Percentiles rank a stretch among this genome's conserved stretches.
phyloP scores from a whole-genome alignment of 2,113 vertebrate genomes.

The Penelope pileata region DNA sequence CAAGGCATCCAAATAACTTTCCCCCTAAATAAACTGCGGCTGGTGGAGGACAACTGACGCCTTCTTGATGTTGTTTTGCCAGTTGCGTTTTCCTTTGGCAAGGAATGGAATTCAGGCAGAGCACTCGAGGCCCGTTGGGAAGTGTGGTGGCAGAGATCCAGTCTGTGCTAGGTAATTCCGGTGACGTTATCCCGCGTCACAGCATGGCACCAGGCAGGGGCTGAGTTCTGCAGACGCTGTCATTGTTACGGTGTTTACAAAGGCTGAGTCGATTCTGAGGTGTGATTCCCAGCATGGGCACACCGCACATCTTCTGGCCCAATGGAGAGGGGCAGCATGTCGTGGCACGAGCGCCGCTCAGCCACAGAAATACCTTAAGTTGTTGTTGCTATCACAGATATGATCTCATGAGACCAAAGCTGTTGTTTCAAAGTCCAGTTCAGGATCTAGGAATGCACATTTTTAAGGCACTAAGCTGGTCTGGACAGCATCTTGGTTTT shows the following conservation, averaged over 20 bases:
- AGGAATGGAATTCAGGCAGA: neutral
- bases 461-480: neutral
- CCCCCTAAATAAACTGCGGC: neutral
- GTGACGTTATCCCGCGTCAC: neutral
- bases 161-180: fast-evolving
- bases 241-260: neutral
- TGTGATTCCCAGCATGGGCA: fast-evolving
- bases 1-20: neutral
- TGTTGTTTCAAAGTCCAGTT: neutral
- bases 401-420: neutral
- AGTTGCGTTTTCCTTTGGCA: neutral
- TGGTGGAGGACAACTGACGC: neutral
- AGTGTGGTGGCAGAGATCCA: neutral
- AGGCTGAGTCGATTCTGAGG: neutral
- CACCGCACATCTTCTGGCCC: neutral
- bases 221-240: neutral
- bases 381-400: neutral
- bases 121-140: neutral
- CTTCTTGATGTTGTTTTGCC: neutral
- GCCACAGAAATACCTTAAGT: neutral
- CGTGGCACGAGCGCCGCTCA: neutral
- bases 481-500: neutral
- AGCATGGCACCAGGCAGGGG: neutral
- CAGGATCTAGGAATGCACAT: neutral
- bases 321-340: neutral